Evolutionary conservation across 1,140 invertebrate genomes (phyloP), one percentile per base, ranked within the genome.

Genomic region (Delia radicum): DNA sequence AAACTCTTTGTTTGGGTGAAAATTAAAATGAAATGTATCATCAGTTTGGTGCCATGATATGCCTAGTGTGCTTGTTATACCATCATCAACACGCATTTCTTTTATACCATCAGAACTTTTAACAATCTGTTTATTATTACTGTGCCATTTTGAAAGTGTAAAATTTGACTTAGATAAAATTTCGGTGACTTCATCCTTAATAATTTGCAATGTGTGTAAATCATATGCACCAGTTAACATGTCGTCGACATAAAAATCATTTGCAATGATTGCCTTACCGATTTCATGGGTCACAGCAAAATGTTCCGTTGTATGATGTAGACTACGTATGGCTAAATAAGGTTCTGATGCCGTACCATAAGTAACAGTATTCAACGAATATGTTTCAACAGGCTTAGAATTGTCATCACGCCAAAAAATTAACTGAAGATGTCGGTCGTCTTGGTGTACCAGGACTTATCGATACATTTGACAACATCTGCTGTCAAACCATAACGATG

Each of bases 201-300:
- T 46, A 21, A 15, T 1, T 10, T 67, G 6, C 26, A 74, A 46
- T 78, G 28, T 62, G 8, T 76, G 48, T 18, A 78, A 18, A 13
- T 75, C 77, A 67, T 81, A 71, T 6, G 78, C 78, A 21, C 87
- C 86, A 24, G 82, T 80, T 1, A 79, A 89, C 87, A 76, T 89
- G 79, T 89, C 87, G 74, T 89, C 88, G 1, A 88, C 82, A 77
- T 88, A 89, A 71, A 87, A 87, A 77, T 87, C 83, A 21, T 75
- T 79, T 31, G 42, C 33, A 28, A 87, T 80, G 10, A 81, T 75
- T 27, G 78, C 21, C 72, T 77, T 72, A 18, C 78, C 81, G 6
- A 63, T 18, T 29, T 82, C 78, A 79, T 76, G 83, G 6, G n/a
- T n/a, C 7, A 77, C 67, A 13, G 78, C 74, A 7, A 77, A 71